Conservation (phyloP, 2,113 vertebrate genomes). For the Crotalus helleri region DNA sequence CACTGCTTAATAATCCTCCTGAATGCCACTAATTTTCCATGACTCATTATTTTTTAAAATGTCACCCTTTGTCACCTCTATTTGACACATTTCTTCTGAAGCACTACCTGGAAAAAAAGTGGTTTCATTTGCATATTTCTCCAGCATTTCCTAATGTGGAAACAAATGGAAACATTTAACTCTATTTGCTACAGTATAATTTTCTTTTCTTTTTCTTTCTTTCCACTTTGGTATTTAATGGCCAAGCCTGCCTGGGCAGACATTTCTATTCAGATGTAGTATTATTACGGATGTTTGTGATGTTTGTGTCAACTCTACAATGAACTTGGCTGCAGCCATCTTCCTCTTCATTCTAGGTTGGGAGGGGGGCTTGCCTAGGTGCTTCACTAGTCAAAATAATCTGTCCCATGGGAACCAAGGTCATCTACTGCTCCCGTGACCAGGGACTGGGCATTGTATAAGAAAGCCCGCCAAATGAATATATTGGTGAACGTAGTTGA, state of each 20-base stretch:
- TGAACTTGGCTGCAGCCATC: too few relatives aligned
- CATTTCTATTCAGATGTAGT: not conserved
- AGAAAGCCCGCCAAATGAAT: too few relatives aligned
- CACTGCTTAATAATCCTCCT: constrained; percentile 6
- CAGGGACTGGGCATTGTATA: too few relatives aligned
- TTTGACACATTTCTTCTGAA: constrained; percentile 11
- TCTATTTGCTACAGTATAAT: not conserved
- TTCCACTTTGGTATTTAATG: not conserved
- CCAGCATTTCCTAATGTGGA: not conserved
- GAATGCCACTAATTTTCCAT: constrained; percentile 10
- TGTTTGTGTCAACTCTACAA: not conserved
- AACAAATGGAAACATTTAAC: not conserved
- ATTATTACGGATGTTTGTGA: not conserved
- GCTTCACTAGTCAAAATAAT: too few relatives aligned
- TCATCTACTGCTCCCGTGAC: too few relatives aligned
- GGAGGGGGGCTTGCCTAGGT: too few relatives aligned
- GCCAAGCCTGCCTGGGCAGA: not conserved
- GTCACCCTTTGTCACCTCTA: constrained; percentile 22
- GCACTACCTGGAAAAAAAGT: not conserved
- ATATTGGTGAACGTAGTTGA: too few relatives aligned
- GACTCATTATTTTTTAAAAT: constrained; percentile 23
- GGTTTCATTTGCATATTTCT: not conserved
- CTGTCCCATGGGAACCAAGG: too few relatives aligned
- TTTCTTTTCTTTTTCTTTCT: not conserved
- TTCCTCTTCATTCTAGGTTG: too few relatives aligned